Base-by-base conservation (phyloP, 2,888 invertebrate species). In the Caenorhabditis virilis region DNA sequence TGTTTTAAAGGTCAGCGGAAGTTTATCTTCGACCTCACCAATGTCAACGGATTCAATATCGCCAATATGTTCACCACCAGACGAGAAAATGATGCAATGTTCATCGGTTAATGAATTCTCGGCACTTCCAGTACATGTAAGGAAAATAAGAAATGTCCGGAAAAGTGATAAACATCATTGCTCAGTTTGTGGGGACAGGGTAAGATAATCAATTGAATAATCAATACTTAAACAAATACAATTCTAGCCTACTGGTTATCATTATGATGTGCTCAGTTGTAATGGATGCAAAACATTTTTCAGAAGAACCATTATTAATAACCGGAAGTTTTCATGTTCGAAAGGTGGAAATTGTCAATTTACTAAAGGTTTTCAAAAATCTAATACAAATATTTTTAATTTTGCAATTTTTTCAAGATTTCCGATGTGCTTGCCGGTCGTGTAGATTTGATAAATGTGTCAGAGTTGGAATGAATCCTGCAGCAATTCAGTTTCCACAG, bases 271-370 rank as follows among this genome's bases (percentile, higher is more conserved):
- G 9, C 64, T 76, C 26, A 67, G 67, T 33, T 76, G 76, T 57
- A 76, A 76, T 48, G 76, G 76, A 15, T 76, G 76, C 55, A 76
- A 76, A 52, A 76, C 76, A 6, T 76, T 76, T 52, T 76, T 74
- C 41, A 41, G 76, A 39, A 42, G 74, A 11, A 77, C 76, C 9
- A 57, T 77, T 9, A 70, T 77, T 57, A 55, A 62, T 33, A 65
- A 59, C 15, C 45, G 76, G 15, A 50, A 41, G 0, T 77, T 77
- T 51, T 30, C 38, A 9, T 77, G 76, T 42, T 48, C 72, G 7
- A 65, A 72, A 46, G 73, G 69, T 27, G 76, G 74, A 7, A 60
- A 60, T n/a, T 77, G 76, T 38, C 60, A 63, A 18, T 77, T 74
- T 23, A 67, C 57, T 25, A 77, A 74, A 73, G 74, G 76, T 75